Conservation (phyloP, 2,797 vertebrate genomes). For the Eulemur rubriventer region DNA sequence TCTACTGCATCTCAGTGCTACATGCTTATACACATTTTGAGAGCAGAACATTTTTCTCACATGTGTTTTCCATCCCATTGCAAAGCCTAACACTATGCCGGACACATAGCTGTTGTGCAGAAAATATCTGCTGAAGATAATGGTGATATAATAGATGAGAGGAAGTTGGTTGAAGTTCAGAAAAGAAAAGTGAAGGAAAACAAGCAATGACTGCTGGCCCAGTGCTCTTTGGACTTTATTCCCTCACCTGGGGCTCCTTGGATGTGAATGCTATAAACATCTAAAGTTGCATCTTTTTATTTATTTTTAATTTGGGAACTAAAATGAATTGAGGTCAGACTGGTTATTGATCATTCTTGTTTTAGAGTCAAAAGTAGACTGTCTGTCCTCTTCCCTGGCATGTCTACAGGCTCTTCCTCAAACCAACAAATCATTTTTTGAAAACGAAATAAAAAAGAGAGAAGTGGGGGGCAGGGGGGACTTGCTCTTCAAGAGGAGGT, state of each 20-base stretch:
- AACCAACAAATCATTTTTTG: not conserved
- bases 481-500: not conserved
- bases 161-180: not conserved
- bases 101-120: not conserved
- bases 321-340: slow-evolving; percentile 60
- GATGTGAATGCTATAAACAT: not conserved
- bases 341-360: slow-evolving; percentile 59
- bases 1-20: not conserved
- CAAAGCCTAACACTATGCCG: not conserved
- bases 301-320: slow-evolving; percentile 62
- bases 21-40: not conserved
- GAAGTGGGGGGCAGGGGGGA: not conserved
- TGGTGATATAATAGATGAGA: not conserved
- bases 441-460: not conserved
- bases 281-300: slow-evolving; percentile 49
- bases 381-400: slow-evolving; percentile 12
- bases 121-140: not conserved
- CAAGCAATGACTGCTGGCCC: not conserved
- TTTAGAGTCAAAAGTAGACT: slow-evolving; percentile 64
- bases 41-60: not conserved
- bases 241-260: not conserved
- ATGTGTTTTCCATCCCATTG: not conserved
- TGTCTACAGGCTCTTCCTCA: not conserved
- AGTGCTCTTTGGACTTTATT: not conserved
- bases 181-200: not conserved